Evolutionary conservation across 2,113 vertebrate genomes (phyloP).

Genomic region (Psittacula cyanocephala): DNA sequence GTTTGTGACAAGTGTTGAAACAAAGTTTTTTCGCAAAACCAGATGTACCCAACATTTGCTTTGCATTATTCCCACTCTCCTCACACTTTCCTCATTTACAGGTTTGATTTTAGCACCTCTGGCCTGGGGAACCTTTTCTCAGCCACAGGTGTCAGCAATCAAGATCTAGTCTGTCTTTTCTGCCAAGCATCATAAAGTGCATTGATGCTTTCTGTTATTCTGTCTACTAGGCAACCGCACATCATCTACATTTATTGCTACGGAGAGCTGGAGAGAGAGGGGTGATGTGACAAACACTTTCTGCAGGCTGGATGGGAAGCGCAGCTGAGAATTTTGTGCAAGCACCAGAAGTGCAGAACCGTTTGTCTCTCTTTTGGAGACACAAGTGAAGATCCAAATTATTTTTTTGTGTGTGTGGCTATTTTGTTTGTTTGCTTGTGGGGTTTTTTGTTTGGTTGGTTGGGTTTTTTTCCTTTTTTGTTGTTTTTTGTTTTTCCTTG

Average conservation of each 20-base stretch:
- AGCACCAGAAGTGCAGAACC: background rate
- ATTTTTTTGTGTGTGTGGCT: background rate
- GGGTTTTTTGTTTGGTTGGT: background rate
- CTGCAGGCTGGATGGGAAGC: background rate
- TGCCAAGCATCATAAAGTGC: background rate
- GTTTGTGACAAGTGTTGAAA: background rate
- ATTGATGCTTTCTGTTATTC: constrained; percentile 30
- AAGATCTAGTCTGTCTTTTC: background rate
- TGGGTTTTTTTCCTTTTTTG: background rate
- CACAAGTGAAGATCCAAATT: background rate
- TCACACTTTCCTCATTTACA: background rate
- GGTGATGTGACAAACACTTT: background rate
- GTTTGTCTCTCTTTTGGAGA: background rate
- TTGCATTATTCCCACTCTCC: background rate
- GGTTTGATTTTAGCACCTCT: background rate
- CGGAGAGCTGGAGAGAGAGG: background rate
- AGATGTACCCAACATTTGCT: background rate
- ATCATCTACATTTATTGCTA: background rate
- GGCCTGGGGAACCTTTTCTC: background rate
- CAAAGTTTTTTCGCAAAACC: background rate
- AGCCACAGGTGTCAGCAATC: background rate
- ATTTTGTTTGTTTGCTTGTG: background rate
- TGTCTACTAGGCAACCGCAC: background rate
- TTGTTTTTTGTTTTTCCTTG: background rate
- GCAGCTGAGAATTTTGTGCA: background rate